Percentiles rank a stretch among this genome's conserved stretches.
Conservation (phyloP, 2,888 invertebrate species). For the Hirtodrosophila histrioides region DNA sequence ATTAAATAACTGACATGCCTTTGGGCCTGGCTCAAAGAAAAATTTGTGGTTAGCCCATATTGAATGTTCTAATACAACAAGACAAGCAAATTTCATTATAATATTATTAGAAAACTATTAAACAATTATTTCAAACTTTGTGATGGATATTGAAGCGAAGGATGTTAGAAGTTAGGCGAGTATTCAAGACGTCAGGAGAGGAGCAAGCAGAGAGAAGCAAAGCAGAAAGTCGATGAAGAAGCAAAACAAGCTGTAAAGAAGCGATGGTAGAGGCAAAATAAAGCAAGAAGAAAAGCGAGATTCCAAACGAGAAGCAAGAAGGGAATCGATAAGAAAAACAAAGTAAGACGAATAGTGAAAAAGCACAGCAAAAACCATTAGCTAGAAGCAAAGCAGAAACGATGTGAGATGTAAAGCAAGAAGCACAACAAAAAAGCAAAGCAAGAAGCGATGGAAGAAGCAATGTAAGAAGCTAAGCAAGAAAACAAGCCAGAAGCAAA, state of each 20-base stretch:
- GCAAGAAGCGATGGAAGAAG: not conserved
- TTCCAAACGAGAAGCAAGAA: not conserved
- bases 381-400: not conserved
- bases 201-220: not conserved
- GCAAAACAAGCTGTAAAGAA: not conserved
- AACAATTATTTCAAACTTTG: too few relatives aligned
- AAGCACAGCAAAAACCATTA: not conserved
- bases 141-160: too few relatives aligned
- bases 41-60: not conserved
- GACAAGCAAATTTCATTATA: too few relatives aligned
- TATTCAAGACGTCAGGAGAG: not conserved
- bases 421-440: not conserved
- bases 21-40: not conserved
- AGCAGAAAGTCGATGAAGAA: not conserved
- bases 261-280: too few relatives aligned
- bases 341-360: not conserved
- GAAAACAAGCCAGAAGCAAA: not conserved
- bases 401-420: not conserved
- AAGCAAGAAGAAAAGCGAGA: not conserved
- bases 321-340: not conserved
- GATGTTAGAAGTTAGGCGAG: not conserved
- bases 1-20: slow-evolving; percentile 25
- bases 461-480: too few relatives aligned
- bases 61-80: not conserved
- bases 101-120: too few relatives aligned